These are phyloP conservation scores for Petaurus breviceps DNA, from an alignment of 2,113 vertebrate genomes.

Conservation along the genomic window DNA sequence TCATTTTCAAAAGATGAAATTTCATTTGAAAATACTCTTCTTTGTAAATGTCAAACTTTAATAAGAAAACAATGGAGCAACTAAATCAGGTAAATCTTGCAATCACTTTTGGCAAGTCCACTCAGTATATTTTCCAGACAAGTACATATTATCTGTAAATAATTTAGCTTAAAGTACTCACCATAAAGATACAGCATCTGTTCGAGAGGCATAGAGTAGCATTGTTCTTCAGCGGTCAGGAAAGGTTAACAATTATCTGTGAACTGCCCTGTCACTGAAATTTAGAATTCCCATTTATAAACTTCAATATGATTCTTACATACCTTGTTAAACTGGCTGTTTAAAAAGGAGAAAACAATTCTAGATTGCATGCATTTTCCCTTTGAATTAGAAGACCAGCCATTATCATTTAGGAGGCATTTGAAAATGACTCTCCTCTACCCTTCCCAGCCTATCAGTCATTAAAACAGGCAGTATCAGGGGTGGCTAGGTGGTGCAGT, in stretches of 20 bases:
- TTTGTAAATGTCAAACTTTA: background rate
- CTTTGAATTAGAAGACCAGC: background rate
- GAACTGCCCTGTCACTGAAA: background rate
- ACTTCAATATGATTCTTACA: background rate
- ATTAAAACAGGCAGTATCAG: background rate
- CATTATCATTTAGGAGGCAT: background rate
- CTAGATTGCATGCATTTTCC: background rate
- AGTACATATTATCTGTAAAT: background rate
- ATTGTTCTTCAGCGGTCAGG: background rate
- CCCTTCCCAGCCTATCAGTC: background rate
- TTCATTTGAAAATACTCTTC: background rate
- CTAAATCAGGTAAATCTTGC: background rate
- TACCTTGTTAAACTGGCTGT: background rate
- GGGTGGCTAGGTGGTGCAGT: too few species aligned
- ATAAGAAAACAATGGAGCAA: background rate
- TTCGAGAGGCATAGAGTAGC: background rate
- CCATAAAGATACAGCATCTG: background rate
- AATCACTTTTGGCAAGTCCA: background rate
- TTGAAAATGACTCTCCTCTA: background rate
- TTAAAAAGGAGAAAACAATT: background rate
- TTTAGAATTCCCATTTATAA: background rate
- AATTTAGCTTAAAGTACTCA: background rate
- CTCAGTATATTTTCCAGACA: background rate
- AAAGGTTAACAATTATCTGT: background rate
- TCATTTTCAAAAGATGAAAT: background rate